Evolutionary conservation across 2,888 invertebrate species (phyloP).

Genomic region (Cephus rjabovi): DNA sequence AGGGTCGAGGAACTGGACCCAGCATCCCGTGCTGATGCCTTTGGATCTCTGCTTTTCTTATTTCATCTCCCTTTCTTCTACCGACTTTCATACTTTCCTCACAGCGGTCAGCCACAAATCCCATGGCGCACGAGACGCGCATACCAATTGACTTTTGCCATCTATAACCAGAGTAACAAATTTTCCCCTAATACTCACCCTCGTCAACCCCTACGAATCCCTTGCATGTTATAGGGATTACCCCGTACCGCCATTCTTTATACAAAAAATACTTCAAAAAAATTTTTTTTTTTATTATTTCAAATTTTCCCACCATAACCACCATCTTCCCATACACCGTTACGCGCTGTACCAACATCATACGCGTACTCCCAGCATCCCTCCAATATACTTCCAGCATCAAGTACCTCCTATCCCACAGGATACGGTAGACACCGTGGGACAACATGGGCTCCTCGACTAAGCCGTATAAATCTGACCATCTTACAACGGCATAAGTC

Average conservation of each 20-base stretch:
- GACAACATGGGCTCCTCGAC: slow-evolving; percentile 32
- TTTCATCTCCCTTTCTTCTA: slow-evolving; percentile 15
- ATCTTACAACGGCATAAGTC: slow-evolving; percentile 64
- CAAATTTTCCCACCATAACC: neutral
- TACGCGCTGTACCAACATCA: neutral
- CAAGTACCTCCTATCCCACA: slow-evolving; percentile 21
- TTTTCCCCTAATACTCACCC: neutral
- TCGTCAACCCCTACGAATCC: neutral
- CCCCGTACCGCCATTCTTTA: neutral
- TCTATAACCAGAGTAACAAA: neutral
- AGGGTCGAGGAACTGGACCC: slow-evolving; percentile 2
- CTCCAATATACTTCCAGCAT: neutral
- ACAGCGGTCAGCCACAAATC: slow-evolving; percentile 47
- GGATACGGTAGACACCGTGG: slow-evolving; percentile 29
- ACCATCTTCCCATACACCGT: neutral
- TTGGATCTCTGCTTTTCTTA: slow-evolving; percentile 26
- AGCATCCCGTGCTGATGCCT: slow-evolving; percentile 8
- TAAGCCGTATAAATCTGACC: slow-evolving; percentile 65
- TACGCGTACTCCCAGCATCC: neutral
- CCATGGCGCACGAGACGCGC: slow-evolving; percentile 54
- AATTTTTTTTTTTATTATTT: neutral
- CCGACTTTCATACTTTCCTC: slow-evolving; percentile 4
- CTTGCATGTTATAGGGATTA: neutral
- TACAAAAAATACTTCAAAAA: neutral
- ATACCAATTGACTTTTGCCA: slow-evolving; percentile 56